Conservation (phyloP, 2,797 vertebrate genomes). For the Characodon lateralis region DNA sequence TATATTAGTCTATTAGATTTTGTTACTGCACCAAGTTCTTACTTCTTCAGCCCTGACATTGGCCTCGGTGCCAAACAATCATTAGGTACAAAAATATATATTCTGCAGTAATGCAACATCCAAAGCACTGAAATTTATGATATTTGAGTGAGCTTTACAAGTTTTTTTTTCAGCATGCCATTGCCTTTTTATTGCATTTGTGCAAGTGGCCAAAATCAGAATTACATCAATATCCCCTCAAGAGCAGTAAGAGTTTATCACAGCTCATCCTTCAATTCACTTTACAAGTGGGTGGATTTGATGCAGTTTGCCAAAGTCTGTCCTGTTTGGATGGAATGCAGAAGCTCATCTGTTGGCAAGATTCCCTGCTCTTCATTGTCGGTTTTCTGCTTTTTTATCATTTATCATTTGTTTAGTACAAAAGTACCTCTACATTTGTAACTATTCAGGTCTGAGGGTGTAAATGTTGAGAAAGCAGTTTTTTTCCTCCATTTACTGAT, state of each 20-base stretch:
- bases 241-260: constrained; percentile 67
- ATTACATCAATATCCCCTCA: constrained; percentile 64
- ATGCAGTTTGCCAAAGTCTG: constrained; percentile 51
- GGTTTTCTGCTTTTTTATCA: background rate
- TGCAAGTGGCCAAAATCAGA: constrained; percentile 52
- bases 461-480: background rate
- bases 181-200: constrained; percentile 56
- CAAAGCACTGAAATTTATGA: constrained; percentile 38
- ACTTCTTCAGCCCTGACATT: constrained; percentile 50
- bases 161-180: constrained; percentile 64
- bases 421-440: constrained; percentile 9
- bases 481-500: constrained; percentile 6
- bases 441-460: background rate
- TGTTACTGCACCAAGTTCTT: constrained; percentile 50
- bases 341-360: constrained; percentile 37
- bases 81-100: constrained; percentile 40
- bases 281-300: constrained; percentile 66
- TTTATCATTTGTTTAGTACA: constrained; percentile 14
- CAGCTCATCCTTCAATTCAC: constrained; percentile 67
- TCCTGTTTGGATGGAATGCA: constrained; percentile 45
- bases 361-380: constrained; percentile 9
- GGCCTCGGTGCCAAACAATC: constrained; percentile 41
- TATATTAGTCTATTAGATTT: constrained; percentile 55
- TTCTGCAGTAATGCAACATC: constrained; percentile 32
- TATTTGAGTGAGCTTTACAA: constrained; percentile 44